phyloP scores from a whole-genome alignment of 2,888 invertebrate species.

The Ecliptopera silaceata region DNA sequence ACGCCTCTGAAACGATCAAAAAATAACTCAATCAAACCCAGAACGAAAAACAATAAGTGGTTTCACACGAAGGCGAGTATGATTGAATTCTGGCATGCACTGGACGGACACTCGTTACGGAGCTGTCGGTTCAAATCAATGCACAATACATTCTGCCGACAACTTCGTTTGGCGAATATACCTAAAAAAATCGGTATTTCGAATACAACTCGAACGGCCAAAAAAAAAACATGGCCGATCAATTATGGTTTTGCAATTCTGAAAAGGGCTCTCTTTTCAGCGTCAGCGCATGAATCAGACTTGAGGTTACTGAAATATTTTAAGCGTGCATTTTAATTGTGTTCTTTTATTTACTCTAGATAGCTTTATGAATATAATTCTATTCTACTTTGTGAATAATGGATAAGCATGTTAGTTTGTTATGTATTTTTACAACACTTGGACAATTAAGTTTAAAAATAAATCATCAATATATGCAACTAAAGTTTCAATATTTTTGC shows the following conservation, averaged over 20 bases:
- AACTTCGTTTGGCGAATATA: conserved; percentile 22
- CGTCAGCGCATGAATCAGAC: background rate
- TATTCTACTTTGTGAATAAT: too few species aligned
- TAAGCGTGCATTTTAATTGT: too few species aligned
- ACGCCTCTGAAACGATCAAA: background rate
- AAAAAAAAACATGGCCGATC: conserved; percentile 16
- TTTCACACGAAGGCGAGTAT: conserved; percentile 36
- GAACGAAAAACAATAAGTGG: conserved; percentile 42
- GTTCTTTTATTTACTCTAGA: too few species aligned
- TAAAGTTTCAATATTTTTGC: too few species aligned
- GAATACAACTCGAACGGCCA: background rate
- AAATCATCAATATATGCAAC: too few species aligned
- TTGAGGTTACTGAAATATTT: background rate
- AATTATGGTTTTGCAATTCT: conserved; percentile 13
- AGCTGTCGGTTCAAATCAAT: conserved; percentile 49
- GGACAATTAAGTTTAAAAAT: too few species aligned
- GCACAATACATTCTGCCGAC: conserved; percentile 22
- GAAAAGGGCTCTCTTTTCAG: background rate
- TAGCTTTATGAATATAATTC: too few species aligned
- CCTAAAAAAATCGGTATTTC: conserved; percentile 13
- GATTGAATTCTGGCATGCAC: conserved; percentile 52
- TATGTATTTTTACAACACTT: too few species aligned
- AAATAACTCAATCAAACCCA: conserved; percentile 12
- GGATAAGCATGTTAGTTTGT: too few species aligned
- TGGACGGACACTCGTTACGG: conserved; percentile 52